Evolutionary conservation across 1,140 invertebrate species (phyloP).

Genomic region (Drosophila orena): DNA sequence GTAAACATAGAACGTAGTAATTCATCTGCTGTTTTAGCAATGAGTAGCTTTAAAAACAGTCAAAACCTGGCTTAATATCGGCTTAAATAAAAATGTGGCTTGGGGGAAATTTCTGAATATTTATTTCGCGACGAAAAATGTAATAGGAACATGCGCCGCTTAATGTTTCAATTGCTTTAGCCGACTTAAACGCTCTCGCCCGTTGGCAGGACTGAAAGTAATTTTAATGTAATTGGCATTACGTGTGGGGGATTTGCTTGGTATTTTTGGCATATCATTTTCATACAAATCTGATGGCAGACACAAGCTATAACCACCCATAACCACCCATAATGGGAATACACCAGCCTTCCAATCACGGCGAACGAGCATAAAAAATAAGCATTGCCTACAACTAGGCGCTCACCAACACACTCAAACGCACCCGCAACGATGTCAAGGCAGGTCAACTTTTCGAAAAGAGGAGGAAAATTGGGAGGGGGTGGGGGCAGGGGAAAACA

Average conservation of each 20-base stretch:
- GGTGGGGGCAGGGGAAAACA: slow-evolving; percentile 51
- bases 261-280: slow-evolving; percentile 65
- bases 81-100: background rate
- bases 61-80: too few species aligned
- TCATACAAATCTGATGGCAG: slow-evolving; percentile 64
- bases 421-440: slow-evolving; percentile 36
- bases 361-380: slow-evolving; percentile 53
- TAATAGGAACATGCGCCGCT: slow-evolving; percentile 6
- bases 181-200: slow-evolving; percentile 29
- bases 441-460: slow-evolving; percentile 28
- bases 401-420: background rate
- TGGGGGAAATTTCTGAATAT: background rate
- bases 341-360: slow-evolving; percentile 33
- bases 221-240: slow-evolving; percentile 77
- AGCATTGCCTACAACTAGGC: slow-evolving; percentile 48
- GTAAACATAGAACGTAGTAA: too few species aligned
- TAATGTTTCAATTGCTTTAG: slow-evolving; percentile 35
- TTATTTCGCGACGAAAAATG: slow-evolving; percentile 7
- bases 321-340: slow-evolving; percentile 2
- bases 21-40: too few species aligned
- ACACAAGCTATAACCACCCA: slow-evolving; percentile 38
- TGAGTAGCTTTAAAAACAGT: too few species aligned
- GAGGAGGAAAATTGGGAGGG: background rate
- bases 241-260: slow-evolving; percentile 56
- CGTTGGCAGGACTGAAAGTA: slow-evolving; percentile 58